Conservation (phyloP, 2,888 invertebrate genomes). For the Autographa pulchrina region DNA sequence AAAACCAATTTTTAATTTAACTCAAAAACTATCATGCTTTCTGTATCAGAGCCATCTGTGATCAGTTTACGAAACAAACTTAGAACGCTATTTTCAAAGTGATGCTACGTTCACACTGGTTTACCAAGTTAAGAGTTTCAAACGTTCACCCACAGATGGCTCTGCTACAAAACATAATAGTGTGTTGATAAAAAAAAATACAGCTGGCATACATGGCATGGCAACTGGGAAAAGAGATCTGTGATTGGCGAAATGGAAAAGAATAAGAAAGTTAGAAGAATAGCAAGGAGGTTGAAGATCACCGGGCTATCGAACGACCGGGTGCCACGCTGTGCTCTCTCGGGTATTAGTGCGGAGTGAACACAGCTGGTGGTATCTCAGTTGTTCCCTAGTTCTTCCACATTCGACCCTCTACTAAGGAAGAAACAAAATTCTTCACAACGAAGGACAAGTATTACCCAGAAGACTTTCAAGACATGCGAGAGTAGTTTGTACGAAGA, state of each 20-base stretch:
- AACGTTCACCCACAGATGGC: slow-evolving; percentile 56
- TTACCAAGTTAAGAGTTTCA: slow-evolving; percentile 49
- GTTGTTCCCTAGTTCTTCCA: slow-evolving; percentile 91
- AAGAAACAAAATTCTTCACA: background rate
- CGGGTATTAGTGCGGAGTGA: slow-evolving; percentile 94
- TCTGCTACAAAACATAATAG: slow-evolving; percentile 16
- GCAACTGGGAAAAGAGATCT: background rate
- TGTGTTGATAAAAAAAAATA: background rate
- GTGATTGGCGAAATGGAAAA: background rate
- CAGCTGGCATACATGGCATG: slow-evolving; percentile 32
- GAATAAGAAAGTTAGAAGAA: slow-evolving; percentile 18
- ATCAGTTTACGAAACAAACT: slow-evolving; percentile 40
- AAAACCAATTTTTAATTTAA: background rate
- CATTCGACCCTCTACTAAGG: slow-evolving; percentile 44
- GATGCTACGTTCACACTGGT: slow-evolving; percentile 1
- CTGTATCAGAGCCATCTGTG: slow-evolving; percentile 69
- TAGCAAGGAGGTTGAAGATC: slow-evolving; percentile 40
- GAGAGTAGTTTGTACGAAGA: slow-evolving; percentile 2
- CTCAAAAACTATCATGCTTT: background rate
- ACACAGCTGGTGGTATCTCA: slow-evolving; percentile 99
- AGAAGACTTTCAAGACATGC: background rate
- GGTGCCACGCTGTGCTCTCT: slow-evolving; percentile 99
- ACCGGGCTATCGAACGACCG: slow-evolving; percentile 92
- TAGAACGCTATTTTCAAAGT: slow-evolving; percentile 5
- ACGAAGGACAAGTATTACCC: background rate